These are phyloP conservation scores for Syngnathus acus DNA, from an alignment of 2,797 vertebrate genomes.

Conservation along the genomic window DNA sequence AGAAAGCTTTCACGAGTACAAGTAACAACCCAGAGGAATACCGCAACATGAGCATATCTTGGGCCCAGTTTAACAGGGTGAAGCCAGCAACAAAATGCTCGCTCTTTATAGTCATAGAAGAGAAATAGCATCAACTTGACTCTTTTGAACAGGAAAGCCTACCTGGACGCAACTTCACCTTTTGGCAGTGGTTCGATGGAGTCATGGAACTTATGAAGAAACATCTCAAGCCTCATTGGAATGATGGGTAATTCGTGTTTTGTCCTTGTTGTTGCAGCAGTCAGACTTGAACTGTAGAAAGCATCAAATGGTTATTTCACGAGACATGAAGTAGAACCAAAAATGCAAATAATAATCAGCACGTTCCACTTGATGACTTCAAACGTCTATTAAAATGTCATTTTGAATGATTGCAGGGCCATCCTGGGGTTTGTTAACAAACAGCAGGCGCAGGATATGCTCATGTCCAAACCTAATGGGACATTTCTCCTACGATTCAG, in stretches of 20 bases:
- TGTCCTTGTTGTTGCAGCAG: neutral
- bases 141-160: constrained; percentile 80
- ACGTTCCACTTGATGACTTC: too few species aligned
- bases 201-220: constrained; percentile 98
- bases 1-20: constrained; percentile 86
- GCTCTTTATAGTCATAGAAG: too few species aligned
- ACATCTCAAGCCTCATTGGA: constrained; percentile 90
- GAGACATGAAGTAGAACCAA: neutral
- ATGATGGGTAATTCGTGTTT: constrained; percentile 80
- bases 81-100: neutral
- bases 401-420: constrained; percentile 66
- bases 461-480: constrained; percentile 94
- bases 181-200: constrained; percentile 99
- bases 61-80: constrained; percentile 97
- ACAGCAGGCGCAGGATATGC: constrained; percentile 94
- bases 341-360: neutral
- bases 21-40: constrained; percentile 86
- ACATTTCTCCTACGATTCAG: constrained; percentile 96
- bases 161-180: constrained; percentile 93
- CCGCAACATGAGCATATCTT: constrained; percentile 87
- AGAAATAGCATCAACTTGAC: neutral
- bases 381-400: neutral
- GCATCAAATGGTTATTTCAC: neutral
- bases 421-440: constrained; percentile 97
- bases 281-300: neutral